These are phyloP conservation scores for Brachyptera risi DNA, from an alignment of 2,888 invertebrate genomes.

Conservation along the genomic window DNA sequence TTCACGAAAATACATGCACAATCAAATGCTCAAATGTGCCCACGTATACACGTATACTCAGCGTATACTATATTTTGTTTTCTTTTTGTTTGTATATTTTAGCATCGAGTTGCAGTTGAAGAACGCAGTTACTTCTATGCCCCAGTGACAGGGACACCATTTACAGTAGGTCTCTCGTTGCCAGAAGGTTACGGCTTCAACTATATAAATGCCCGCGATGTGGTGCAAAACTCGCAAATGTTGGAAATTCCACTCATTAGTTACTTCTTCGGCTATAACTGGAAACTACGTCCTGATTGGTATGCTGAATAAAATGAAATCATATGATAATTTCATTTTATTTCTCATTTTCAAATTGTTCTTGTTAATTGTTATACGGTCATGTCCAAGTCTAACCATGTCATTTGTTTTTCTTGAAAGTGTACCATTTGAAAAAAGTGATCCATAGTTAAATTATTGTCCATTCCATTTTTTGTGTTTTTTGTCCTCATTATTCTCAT, in stretches of 20 bases:
- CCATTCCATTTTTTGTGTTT: no score
- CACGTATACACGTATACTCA: no score
- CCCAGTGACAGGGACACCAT: slow-evolving; percentile 77
- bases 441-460: no score
- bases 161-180: slow-evolving; percentile 79
- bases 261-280: slow-evolving; percentile 68
- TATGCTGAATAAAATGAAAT: slow-evolving; percentile 45
- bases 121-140: slow-evolving; percentile 80
- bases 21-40: no score
- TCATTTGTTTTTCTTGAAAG: no score
- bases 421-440: no score
- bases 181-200: slow-evolving; percentile 77
- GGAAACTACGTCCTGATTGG: slow-evolving; percentile 84
- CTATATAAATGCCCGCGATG: slow-evolving; percentile 71
- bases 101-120: slow-evolving; percentile 75
- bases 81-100: slow-evolving; percentile 26
- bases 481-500: no score
- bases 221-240: slow-evolving; percentile 15
- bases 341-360: no score
- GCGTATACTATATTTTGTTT: not conserved
- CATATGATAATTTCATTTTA: not conserved
- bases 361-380: no score
- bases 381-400: no score
- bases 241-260: slow-evolving; percentile 49
- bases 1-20: no score